phyloP scores from a whole-genome alignment of 2,888 invertebrate genomes.

The Microctonus hyperodae region DNA sequence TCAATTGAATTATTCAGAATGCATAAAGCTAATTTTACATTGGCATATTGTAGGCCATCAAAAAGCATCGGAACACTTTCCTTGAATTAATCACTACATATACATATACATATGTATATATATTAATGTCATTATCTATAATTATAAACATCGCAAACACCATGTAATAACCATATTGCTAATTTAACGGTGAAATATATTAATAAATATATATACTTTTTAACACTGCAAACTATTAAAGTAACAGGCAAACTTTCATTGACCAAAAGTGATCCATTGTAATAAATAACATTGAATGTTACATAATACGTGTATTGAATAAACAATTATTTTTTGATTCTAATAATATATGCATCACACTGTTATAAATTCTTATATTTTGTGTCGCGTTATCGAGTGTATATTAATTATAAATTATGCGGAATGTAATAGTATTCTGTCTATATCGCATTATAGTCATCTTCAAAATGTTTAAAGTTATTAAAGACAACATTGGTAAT shows the following conservation, averaged over 20 bases:
- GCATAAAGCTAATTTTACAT: constrained; percentile 18
- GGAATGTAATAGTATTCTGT: not conserved
- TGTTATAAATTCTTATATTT: not conserved
- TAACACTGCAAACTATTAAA: constrained; percentile 45
- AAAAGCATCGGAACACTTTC: constrained; percentile 53
- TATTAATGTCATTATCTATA: constrained; percentile 42
- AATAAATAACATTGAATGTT: not conserved
- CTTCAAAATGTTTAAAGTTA: not conserved
- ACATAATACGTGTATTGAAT: not conserved
- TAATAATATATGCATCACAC: not conserved
- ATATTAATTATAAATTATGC: not conserved
- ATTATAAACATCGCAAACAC: constrained; percentile 32
- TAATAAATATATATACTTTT: constrained; percentile 44
- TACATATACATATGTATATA: constrained; percentile 45
- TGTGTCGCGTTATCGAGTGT: not conserved
- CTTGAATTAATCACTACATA: constrained; percentile 52
- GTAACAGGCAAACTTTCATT: constrained; percentile 53
- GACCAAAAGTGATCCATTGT: constrained; percentile 49
- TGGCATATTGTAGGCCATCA: constrained; percentile 54
- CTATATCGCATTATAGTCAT: not conserved
- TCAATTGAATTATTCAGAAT: not conserved
- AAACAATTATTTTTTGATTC: not conserved
- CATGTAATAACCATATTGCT: constrained; percentile 42
- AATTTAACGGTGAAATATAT: constrained; percentile 47
- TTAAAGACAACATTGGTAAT: not conserved